Evolutionary conservation across 2,797 vertebrate genomes (phyloP).

Genomic region (Schizopygopsis malacanthus): DNA sequence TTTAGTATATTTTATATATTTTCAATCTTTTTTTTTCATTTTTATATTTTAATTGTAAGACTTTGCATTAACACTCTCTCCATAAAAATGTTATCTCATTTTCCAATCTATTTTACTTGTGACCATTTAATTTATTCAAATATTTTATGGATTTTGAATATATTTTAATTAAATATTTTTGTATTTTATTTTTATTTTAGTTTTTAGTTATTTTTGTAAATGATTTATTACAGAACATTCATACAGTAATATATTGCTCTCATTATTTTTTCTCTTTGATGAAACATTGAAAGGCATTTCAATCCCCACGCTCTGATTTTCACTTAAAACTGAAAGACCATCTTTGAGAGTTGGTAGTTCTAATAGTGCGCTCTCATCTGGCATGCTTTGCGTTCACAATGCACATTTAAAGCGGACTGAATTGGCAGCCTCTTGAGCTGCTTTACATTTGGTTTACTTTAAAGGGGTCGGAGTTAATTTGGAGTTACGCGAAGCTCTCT

Average conservation of each 20-base stretch:
- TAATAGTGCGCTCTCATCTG: background rate
- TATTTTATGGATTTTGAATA: background rate
- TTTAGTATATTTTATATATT: no score
- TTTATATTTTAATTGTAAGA: background rate
- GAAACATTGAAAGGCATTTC: background rate
- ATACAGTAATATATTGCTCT: background rate
- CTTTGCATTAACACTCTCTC: background rate
- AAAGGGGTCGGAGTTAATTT: conserved; percentile 13
- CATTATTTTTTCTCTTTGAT: background rate
- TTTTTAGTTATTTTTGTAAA: background rate
- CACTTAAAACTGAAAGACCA: background rate
- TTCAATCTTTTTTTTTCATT: background rate
- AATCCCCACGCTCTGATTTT: background rate
- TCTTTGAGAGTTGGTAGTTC: background rate
- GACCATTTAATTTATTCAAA: background rate
- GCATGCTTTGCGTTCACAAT: background rate
- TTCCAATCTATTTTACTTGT: background rate
- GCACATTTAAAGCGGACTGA: background rate
- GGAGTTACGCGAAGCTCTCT: conserved; percentile 3
- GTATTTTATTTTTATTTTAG: background rate
- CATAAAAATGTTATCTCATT: background rate
- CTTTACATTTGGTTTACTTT: conserved; percentile 16
- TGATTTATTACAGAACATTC: background rate
- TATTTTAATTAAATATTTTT: background rate
- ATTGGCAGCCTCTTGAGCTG: background rate